Conservation (phyloP, 2,797 vertebrate genomes). For the Hylomyscus alleni region DNA sequence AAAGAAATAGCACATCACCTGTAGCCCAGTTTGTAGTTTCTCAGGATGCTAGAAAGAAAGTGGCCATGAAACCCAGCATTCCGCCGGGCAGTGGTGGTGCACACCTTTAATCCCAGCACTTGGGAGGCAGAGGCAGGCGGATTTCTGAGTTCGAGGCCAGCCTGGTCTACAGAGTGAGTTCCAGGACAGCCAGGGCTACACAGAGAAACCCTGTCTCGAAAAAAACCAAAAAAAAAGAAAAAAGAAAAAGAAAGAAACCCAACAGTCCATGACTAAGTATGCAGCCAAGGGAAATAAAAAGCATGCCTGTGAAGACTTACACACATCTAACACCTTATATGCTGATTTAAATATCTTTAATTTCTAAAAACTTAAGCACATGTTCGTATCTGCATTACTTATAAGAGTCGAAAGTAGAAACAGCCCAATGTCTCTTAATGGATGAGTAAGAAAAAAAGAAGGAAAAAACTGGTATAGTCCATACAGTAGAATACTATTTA, state of each 20-base stretch:
- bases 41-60: not conserved
- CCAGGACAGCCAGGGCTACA: too few relatives aligned
- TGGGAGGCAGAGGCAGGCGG: too few relatives aligned
- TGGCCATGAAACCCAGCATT: not conserved
- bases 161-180: too few relatives aligned
- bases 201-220: too few relatives aligned
- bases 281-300: not conserved
- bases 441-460: constrained; percentile 6
- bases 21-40: not conserved
- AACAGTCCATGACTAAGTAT: not conserved
- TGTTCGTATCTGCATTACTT: not conserved
- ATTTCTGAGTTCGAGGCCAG: too few relatives aligned
- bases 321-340: not conserved
- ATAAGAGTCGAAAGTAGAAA: not conserved
- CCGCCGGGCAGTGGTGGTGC: too few relatives aligned
- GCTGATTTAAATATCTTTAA: not conserved
- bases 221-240: too few relatives aligned
- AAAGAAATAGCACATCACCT: not conserved
- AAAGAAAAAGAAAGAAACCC: too few relatives aligned
- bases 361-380: not conserved
- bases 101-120: too few relatives aligned
- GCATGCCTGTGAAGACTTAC: not conserved
- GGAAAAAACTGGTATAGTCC: not conserved
- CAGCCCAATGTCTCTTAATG: not conserved
- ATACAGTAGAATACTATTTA: not conserved